These are phyloP conservation scores for Ceyx melanurus DNA, from an alignment of 2,113 vertebrate genomes.

Conservation along the genomic window DNA sequence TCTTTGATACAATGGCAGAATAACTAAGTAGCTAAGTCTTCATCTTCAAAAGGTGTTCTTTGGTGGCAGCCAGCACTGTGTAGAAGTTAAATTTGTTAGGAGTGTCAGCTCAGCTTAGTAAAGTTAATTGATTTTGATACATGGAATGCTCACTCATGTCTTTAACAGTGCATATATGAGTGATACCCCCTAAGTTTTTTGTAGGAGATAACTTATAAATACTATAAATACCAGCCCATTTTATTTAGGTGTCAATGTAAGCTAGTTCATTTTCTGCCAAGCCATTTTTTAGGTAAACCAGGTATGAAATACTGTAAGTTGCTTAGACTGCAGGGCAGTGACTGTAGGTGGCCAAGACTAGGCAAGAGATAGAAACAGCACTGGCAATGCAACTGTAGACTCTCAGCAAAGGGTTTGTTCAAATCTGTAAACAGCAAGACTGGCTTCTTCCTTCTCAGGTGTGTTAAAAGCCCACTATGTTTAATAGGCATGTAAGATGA, in stretches of 20 bases:
- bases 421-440: conserved; percentile 50
- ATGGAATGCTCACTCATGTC: not conserved
- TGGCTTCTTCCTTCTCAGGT: not conserved
- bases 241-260: not conserved
- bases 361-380: not conserved
- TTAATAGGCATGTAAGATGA: not conserved
- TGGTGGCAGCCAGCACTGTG: not conserved
- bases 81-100: not conserved
- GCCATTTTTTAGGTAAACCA: not conserved
- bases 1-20: not conserved
- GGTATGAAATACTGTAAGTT: not conserved
- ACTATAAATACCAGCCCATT: too few relatives aligned
- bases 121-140: not conserved
- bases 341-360: not conserved
- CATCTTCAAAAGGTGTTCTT: not conserved
- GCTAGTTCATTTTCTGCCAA: not conserved
- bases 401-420: conserved; percentile 70
- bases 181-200: not conserved
- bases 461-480: not conserved
- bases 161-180: not conserved
- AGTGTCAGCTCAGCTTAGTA: not conserved
- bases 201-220: not conserved
- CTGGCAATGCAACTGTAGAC: not conserved
- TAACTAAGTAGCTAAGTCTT: not conserved
- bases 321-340: not conserved